Base-by-base conservation (phyloP, 2,888 invertebrate genomes). In the Cerastoderma edule region DNA sequence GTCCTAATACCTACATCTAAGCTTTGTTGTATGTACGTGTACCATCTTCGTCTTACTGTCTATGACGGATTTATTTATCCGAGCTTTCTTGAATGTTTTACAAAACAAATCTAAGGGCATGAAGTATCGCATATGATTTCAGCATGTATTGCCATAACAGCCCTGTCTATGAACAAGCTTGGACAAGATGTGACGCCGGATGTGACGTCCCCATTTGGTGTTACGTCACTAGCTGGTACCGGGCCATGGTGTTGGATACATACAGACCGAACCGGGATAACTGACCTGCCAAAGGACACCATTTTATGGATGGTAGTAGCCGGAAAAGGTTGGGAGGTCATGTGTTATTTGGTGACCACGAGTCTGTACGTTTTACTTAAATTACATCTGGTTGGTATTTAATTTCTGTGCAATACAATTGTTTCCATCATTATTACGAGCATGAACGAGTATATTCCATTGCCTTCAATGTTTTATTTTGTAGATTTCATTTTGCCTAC, bases 171-270 rank as follows among this genome's bases (percentile, higher is more conserved):
- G n/a, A 50, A 48, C 19, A 65, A 56, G 30, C 50, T 71, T 8
- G 78, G 71, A 27, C 27, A 65, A 19, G 68, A 65, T 27, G 22
- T 27, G 8, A 30, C 50, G 3, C 3, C 57, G 56, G 0, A 54
- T 32, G 56, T 10, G 1, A 56, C 10, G 16, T 53, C 39, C 1
- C n/a, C n/a, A n/a, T n/a, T n/a, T n/a, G n/a, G n/a, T n/a, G n/a
- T n/a, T n/a, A n/a, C n/a, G n/a, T n/a, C n/a, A n/a, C n/a, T n/a
- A n/a, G n/a, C n/a, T n/a, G 75, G 70, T 2, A 77, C 77, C 1
- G 80, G 77, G n/a, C 65, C 75, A 1, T 80, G 80, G 80, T 80
- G 80, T 28, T 80, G 80, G 80, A 67, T 80, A 46, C 56, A 70
- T 4, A 22, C 54, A 5, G 35, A 60, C n/a, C 44, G 27, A 13